These are phyloP conservation scores for Pseudocheirus occidentalis DNA, from an alignment of 2,797 vertebrate genomes.

Conservation along the genomic window DNA sequence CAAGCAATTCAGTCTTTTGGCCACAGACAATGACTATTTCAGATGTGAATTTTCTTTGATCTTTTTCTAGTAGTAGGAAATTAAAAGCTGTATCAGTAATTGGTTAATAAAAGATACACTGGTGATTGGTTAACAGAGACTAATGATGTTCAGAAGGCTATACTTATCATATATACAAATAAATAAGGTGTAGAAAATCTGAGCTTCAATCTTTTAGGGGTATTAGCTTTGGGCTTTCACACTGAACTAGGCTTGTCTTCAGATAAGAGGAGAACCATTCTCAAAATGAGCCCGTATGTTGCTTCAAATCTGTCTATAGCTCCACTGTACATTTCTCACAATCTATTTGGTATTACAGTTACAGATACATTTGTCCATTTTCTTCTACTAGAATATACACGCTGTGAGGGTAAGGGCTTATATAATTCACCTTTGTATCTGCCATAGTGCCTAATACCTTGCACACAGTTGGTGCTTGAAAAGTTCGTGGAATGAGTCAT, in stretches of 20 bases:
- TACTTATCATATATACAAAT: slow-evolving; percentile 33
- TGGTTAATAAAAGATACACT: slow-evolving; percentile 9
- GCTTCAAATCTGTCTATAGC: no score
- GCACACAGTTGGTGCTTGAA: neutral
- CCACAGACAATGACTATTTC: neutral
- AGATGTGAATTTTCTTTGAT: slow-evolving; percentile 1
- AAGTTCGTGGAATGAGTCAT: neutral
- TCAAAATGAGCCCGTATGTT: slow-evolving; percentile 35
- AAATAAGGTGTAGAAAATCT: slow-evolving; percentile 39
- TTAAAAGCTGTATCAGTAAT: slow-evolving; percentile 21
- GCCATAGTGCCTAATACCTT: no score
- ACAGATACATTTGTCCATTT: no score
- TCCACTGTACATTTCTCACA: no score
- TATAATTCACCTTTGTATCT: no score
- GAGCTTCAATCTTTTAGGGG: slow-evolving; percentile 9
- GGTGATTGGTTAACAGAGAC: slow-evolving; percentile 12
- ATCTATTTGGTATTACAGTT: no score
- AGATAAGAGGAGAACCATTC: neutral
- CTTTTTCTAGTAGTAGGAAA: slow-evolving; percentile 33
- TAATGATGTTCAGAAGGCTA: slow-evolving; percentile 37
- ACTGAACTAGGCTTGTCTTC: neutral
- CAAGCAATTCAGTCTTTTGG: neutral
- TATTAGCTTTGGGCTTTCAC: slow-evolving; percentile 24
- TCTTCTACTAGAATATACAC: no score
- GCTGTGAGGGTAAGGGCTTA: no score